Evolutionary conservation across 2,797 vertebrate genomes (phyloP).

Genomic region (Lacerta viridis): DNA sequence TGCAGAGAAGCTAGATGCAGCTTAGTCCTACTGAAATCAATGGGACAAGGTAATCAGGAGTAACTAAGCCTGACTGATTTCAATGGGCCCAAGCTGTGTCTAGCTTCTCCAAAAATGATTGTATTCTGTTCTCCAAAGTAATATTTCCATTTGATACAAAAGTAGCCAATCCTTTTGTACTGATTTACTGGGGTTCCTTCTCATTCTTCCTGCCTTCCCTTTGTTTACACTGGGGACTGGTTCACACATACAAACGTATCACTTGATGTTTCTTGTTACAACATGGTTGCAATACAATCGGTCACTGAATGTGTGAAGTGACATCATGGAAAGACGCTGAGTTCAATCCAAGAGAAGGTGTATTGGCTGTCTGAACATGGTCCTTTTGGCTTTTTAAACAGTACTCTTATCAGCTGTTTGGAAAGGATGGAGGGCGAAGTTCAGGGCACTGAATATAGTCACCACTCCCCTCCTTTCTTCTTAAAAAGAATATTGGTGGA

Average conservation of each 20-base stretch:
- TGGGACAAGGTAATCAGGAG: no score
- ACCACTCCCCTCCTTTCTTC: no score
- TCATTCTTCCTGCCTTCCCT: background rate
- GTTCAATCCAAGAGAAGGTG: background rate
- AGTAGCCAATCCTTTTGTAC: background rate
- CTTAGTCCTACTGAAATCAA: no score
- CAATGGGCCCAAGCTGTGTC: no score
- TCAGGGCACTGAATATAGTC: background rate
- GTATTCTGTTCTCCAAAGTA: no score
- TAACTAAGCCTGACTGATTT: no score
- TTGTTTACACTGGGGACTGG: background rate
- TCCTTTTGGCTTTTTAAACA: background rate
- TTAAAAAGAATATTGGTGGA: background rate
- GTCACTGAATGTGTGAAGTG: background rate
- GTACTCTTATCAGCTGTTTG: background rate
- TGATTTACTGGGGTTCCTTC: background rate
- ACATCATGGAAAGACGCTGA: background rate
- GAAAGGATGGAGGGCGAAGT: background rate
- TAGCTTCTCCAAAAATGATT: no score
- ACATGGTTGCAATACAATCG: background rate
- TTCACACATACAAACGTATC: background rate
- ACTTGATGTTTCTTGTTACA: background rate
- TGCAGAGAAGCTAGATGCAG: no score
- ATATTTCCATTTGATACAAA: background rate
- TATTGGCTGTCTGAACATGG: background rate